These are phyloP conservation scores for Apocrypta bakeri DNA, from an alignment of 1,140 invertebrate genomes.

Conservation along the genomic window DNA sequence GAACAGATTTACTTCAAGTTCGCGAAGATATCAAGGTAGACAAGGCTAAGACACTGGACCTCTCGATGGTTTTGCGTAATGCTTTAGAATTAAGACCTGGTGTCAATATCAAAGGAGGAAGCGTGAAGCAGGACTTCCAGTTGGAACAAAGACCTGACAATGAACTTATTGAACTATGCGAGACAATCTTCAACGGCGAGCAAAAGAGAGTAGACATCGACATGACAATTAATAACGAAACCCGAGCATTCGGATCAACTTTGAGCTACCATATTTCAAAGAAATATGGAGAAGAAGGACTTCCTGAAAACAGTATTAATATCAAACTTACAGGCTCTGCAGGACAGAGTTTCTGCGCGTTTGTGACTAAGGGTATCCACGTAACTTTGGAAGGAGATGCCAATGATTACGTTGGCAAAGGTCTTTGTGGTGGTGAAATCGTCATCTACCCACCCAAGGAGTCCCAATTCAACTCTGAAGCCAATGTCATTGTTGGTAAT, in stretches of 20 bases:
- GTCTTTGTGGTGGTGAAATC: slow-evolving; percentile 96
- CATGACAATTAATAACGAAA: slow-evolving; percentile 92
- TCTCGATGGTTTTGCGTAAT: slow-evolving; percentile 90
- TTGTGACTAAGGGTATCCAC: slow-evolving; percentile 91
- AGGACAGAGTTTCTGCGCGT: slow-evolving; percentile 99
- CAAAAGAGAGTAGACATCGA: slow-evolving; percentile 82
- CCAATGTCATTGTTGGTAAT: slow-evolving; percentile 98
- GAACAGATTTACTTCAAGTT: slow-evolving; percentile 90
- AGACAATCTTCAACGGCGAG: slow-evolving; percentile 84
- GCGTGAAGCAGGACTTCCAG: slow-evolving; percentile 91
- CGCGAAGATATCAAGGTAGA: slow-evolving; percentile 72
- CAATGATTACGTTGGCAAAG: slow-evolving; percentile 97
- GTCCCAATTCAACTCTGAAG: slow-evolving; percentile 88
- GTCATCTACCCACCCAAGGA: slow-evolving; percentile 94
- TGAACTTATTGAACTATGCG: slow-evolving; percentile 84
- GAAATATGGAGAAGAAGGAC: slow-evolving; percentile 90
- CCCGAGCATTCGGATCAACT: slow-evolving; percentile 93
- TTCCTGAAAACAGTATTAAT: slow-evolving; percentile 90
- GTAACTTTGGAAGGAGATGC: slow-evolving; percentile 97
- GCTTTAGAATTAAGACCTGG: slow-evolving; percentile 92
- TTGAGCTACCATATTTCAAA: slow-evolving; percentile 95
- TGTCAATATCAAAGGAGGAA: slow-evolving; percentile 93
- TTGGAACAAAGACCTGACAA: slow-evolving; percentile 93
- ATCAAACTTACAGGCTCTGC: slow-evolving; percentile 95
- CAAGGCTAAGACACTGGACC: slow-evolving; percentile 91